Percentiles rank a stretch among this genome's conserved stretches.
Evolutionary conservation across 2,888 invertebrate species (phyloP).

Genomic region (Diploptera punctata): DNA sequence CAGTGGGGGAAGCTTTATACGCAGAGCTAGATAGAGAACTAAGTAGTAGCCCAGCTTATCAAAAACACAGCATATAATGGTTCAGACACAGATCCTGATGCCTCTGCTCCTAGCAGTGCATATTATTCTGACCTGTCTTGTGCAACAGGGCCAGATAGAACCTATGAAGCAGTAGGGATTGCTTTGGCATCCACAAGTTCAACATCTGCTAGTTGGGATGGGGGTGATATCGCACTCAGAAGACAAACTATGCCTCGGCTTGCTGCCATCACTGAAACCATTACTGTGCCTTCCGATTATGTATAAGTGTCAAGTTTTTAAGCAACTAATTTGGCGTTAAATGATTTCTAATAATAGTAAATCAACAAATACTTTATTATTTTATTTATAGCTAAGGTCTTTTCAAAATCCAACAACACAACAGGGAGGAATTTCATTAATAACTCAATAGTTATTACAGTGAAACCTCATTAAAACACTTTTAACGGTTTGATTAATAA

Average conservation of each 20-base stretch:
- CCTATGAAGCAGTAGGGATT: conserved; percentile 66
- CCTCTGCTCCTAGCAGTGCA: conserved; percentile 74
- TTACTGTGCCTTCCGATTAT: conserved; percentile 66
- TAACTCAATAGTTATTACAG: too few relatives aligned
- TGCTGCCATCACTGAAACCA: conserved; percentile 65
- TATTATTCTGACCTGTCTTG: conserved; percentile 73
- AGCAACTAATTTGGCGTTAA: too few relatives aligned
- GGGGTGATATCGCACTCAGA: conserved; percentile 23
- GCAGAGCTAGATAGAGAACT: conserved; percentile 72
- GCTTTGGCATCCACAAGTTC: conserved; percentile 50
- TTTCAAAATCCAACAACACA: too few relatives aligned
- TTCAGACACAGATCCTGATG: conserved; percentile 60
- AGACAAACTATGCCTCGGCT: conserved; percentile 50
- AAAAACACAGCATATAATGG: conserved; percentile 72
- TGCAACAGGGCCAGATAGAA: conserved; percentile 60
- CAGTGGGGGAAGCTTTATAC: conserved; percentile 67
- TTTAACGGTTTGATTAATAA: too few relatives aligned
- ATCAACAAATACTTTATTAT: too few relatives aligned
- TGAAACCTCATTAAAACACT: too few relatives aligned
- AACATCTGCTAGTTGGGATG: conserved; percentile 32
- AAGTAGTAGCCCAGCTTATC: conserved; percentile 63
- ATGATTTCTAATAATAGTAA: too few relatives aligned
- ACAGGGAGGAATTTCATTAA: too few relatives aligned
- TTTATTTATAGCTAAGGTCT: too few relatives aligned
- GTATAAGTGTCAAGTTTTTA: too few relatives aligned